Evolutionary conservation across 1,140 invertebrate species (phyloP), one percentile per base, ranked within the genome.

Genomic region (Cherax destructor): DNA sequence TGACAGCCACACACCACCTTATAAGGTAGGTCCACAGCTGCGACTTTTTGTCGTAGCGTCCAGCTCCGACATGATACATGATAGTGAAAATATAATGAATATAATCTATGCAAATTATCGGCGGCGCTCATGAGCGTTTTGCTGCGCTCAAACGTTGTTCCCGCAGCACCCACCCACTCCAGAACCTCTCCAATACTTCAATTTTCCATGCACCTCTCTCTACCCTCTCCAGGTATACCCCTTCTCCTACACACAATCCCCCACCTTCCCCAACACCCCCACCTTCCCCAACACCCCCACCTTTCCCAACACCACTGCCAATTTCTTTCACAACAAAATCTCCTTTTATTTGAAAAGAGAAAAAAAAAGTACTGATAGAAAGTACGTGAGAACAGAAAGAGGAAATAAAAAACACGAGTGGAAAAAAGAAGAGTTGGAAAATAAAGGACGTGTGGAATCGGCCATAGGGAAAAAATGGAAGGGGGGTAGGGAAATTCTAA

Each of bases 71-170:
- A 69, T 69, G 65, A 69, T 69, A 69, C 21, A 69, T 69, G 65
- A 69, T 69, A 69, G 65, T 69, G 65, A 69, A 69, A 69, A 69
- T 69, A 69, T 69, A 69, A 69, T 69, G 65, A 69, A 69, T 69
- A 69, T 69, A 69, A 69, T 69, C 65, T 69, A 69, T 69, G 65
- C 65, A 69, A 69, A 69, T 69, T 69, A 69, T 69, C 65, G 21
- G 3, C 65, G 65, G 13, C 65, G 65, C 65, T 69, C 65, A 69
- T 69, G 65, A 69, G 65, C 65, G 65, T 69, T 69, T 21, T 69
- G 65, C 13, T 18, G 13, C 13, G 18, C 65, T 69, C 65, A 69
- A 69, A 69, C 65, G 65, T 69, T 69, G 13, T 69, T 21, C 65
- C 65, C 65, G 65, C 65, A 5, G 65, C 56, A 3, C 56, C 56